phyloP scores from a whole-genome alignment of 92 coral and sea anemone genomes.

The Porites cylindrica region DNA sequence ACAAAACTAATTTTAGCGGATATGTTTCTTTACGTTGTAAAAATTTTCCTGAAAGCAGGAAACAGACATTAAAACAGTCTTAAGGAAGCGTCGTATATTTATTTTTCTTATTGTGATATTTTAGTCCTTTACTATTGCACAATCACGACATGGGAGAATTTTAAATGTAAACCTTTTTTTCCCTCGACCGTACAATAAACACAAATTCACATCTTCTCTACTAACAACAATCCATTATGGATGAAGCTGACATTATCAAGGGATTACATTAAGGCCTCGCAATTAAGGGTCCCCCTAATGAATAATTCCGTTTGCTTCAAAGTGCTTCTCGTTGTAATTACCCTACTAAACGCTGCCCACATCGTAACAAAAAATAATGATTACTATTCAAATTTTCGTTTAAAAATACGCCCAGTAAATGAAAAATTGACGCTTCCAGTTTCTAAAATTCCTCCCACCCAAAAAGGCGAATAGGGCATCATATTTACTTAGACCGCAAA shows the following conservation, averaged over 20 bases:
- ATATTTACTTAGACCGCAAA: background rate
- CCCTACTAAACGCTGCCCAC: constrained; percentile 40
- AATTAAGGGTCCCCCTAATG: constrained; percentile 67
- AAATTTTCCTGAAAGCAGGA: constrained; percentile 50
- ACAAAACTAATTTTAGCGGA: constrained; percentile 20
- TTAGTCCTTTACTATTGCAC: constrained; percentile 25
- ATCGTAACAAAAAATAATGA: constrained; percentile 7
- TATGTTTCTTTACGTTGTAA: constrained; percentile 27
- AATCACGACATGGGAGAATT: constrained; percentile 46
- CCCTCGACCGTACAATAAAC: constrained; percentile 17
- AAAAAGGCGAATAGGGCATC: background rate
- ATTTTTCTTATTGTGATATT: constrained; percentile 19
- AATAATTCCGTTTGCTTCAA: constrained; percentile 55
- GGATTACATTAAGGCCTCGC: constrained; percentile 75
- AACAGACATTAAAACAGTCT: constrained; percentile 3
- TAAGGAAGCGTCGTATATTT: constrained; percentile 22
- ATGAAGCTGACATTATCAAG: constrained; percentile 61
- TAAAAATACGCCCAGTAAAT: constrained; percentile 28
- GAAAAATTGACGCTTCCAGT: constrained; percentile 24
- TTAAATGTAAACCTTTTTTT: constrained; percentile 38
- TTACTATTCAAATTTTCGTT: constrained; percentile 16
- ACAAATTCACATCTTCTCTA: constrained; percentile 33
- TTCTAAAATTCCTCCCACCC: constrained; percentile 14
- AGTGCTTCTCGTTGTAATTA: constrained; percentile 48
- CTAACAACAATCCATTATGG: constrained; percentile 64